Conservation (phyloP, 2,113 vertebrate genomes). For the Ammospiza nelsoni region DNA sequence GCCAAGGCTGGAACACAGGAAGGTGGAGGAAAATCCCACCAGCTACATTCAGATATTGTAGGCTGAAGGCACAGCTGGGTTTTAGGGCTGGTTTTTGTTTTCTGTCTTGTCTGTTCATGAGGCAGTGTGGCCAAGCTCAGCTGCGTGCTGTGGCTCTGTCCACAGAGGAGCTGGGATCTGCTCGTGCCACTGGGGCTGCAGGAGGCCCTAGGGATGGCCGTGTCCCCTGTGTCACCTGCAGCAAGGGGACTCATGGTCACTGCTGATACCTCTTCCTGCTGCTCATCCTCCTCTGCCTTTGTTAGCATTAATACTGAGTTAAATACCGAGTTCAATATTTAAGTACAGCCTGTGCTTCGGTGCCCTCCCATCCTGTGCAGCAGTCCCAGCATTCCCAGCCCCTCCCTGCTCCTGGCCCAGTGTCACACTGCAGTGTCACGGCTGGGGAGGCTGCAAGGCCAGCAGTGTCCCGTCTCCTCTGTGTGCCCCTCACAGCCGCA, state of each 20-base stretch:
- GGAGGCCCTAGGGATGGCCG: fast-evolving
- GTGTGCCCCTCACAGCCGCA: fast-evolving
- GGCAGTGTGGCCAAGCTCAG: too few species aligned
- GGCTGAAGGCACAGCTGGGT: neutral
- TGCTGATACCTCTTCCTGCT: neutral
- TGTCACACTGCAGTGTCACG: fast-evolving
- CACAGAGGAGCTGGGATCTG: fast-evolving
- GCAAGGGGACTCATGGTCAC: fast-evolving
- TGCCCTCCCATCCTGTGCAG: neutral
- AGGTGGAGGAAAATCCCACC: fast-evolving
- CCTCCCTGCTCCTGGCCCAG: fast-evolving
- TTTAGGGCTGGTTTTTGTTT: neutral
- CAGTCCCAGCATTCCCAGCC: neutral
- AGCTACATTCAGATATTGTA: fast-evolving
- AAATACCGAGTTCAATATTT: neutral
- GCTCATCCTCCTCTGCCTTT: neutral
- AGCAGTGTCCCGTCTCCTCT: fast-evolving
- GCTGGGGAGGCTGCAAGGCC: fast-evolving
- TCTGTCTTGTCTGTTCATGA: neutral
- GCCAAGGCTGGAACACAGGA: neutral
- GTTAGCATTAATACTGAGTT: neutral
- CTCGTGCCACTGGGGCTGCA: fast-evolving
- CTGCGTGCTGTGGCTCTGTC: neutral
- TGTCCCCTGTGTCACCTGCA: neutral
- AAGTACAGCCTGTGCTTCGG: neutral